These are phyloP conservation scores for Theocolax elegans DNA, from an alignment of 1,140 invertebrate genomes.

Conservation along the genomic window DNA sequence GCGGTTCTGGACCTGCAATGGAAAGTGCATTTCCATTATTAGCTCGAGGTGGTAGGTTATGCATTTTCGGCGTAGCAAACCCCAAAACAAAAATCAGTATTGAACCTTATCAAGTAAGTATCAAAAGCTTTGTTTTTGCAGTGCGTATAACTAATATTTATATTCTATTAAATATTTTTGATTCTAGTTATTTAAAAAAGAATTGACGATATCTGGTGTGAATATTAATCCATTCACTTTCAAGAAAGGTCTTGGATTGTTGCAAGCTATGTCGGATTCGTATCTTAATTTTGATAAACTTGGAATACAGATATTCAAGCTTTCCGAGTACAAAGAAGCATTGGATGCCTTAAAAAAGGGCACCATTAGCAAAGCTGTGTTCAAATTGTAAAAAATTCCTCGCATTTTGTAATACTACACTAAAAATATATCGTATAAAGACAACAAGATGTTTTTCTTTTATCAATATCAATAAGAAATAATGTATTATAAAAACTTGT, in stretches of 20 bases:
- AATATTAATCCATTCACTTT: constrained; percentile 77
- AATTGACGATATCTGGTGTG: constrained; percentile 73
- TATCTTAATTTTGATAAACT: constrained; percentile 75
- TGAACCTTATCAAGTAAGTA: constrained; percentile 56
- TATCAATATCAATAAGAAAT: constrained; percentile 9
- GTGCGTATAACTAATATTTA: no score
- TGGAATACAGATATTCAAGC: constrained; percentile 71
- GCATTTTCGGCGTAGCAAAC: constrained; percentile 70
- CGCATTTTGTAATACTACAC: constrained; percentile 18
- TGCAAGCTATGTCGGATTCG: constrained; percentile 72
- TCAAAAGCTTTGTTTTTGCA: neutral
- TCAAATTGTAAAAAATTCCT: constrained; percentile 74
- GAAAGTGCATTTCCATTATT: constrained; percentile 67
- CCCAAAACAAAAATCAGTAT: constrained; percentile 65
- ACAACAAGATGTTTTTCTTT: constrained; percentile 27
- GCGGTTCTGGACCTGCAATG: constrained; percentile 71
- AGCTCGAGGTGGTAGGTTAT: constrained; percentile 67
- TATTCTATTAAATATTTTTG: no score
- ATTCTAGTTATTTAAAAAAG: constrained; percentile 75
- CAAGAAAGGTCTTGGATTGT: constrained; percentile 71
- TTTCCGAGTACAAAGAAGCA: constrained; percentile 72
- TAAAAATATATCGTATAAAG: constrained; percentile 29
- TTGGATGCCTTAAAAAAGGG: constrained; percentile 71
- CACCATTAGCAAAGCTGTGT: constrained; percentile 74
- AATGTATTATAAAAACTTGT: neutral